These are phyloP conservation scores for Ancistrus triradiatus DNA, from an alignment of 2,113 vertebrate species.

Conservation along the genomic window DNA sequence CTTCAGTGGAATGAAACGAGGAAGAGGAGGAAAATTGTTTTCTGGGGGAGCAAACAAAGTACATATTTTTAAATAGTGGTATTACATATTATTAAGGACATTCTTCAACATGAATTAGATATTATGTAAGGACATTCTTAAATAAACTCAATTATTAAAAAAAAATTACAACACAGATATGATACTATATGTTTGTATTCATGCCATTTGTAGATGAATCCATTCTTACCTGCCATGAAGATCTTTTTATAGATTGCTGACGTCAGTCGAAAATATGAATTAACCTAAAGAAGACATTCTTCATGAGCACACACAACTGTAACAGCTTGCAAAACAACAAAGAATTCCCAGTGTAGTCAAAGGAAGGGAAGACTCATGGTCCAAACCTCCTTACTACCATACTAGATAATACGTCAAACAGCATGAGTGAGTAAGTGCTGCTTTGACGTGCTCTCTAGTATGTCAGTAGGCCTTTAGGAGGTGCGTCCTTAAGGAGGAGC, in stretches of 20 bases:
- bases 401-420: background rate
- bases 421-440: no score
- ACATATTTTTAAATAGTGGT: background rate
- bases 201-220: background rate
- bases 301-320: conserved; percentile 3
- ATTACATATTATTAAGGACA: background rate
- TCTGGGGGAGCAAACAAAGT: conserved; percentile 62
- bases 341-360: background rate
- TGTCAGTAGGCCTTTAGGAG: background rate
- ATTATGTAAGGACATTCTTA: no score
- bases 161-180: no score
- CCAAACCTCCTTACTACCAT: background rate
- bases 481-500: background rate
- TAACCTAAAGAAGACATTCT: conserved; percentile 16
- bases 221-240: conserved; percentile 66
- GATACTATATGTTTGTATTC: background rate
- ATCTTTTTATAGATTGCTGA: conserved; percentile 25
- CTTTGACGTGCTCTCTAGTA: background rate
- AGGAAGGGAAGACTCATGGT: background rate
- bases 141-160: background rate
- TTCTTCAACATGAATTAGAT: no score
- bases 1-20: conserved; percentile 91
- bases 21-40: conserved; percentile 96
- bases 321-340: background rate
- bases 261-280: conserved; percentile 11